Evolutionary conservation across 1,140 invertebrate species (phyloP).

Genomic region (Cydia pomonella): DNA sequence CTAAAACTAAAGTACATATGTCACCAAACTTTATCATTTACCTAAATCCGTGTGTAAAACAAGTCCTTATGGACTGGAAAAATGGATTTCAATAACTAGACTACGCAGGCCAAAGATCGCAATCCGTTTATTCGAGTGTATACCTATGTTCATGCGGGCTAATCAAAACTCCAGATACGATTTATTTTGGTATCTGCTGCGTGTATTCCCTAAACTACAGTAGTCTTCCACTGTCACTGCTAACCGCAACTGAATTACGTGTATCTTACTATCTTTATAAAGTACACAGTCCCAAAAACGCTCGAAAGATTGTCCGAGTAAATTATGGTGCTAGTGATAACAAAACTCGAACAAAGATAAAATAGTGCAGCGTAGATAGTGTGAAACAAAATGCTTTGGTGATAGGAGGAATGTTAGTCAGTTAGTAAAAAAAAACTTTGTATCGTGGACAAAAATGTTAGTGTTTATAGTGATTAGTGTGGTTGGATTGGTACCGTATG

Average conservation of each 20-base stretch:
- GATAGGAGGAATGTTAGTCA: conserved; percentile 46
- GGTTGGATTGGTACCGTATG: conserved; percentile 50
- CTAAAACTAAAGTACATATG: too few relatives aligned
- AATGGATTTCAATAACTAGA: too few relatives aligned
- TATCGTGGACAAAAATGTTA: conserved; percentile 51
- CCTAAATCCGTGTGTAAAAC: too few relatives aligned
- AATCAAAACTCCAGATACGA: conserved; percentile 37
- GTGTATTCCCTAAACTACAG: neutral
- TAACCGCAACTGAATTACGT: neutral
- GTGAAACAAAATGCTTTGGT: conserved; percentile 53
- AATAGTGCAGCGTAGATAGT: conserved; percentile 60
- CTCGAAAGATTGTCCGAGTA: conserved; percentile 50
- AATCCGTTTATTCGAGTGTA: neutral
- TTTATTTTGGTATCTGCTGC: conserved; percentile 51
- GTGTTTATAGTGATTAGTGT: conserved; percentile 50
- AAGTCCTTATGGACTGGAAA: too few relatives aligned
- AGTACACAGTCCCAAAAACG: conserved; percentile 25
- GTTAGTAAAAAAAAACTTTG: conserved; percentile 41
- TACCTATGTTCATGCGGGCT: neutral
- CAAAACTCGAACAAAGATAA: conserved; percentile 56
- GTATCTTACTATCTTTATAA: neutral
- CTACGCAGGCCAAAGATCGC: neutral
- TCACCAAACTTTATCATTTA: too few relatives aligned
- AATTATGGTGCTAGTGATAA: conserved; percentile 66
- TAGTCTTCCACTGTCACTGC: conserved; percentile 26